Percentiles rank a stretch among this genome's conserved stretches.
phyloP scores from a whole-genome alignment of 2,888 invertebrate genomes.

The Ophraella communa region DNA sequence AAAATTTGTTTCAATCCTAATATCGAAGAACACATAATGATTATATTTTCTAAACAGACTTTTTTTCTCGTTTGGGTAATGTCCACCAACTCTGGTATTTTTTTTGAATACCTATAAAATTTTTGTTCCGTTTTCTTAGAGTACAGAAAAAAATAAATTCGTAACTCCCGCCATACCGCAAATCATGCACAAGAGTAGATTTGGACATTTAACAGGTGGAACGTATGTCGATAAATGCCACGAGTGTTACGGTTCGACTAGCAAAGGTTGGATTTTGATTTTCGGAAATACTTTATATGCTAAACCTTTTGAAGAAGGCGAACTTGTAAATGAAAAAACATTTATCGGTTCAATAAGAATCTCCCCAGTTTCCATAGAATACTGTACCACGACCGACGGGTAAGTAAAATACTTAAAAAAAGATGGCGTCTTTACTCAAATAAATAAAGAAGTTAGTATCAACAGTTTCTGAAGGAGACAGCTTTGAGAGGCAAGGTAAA shows the following conservation, averaged over 20 bases:
- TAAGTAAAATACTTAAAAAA: constrained; percentile 50
- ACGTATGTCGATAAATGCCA: constrained; percentile 62
- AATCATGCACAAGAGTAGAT: constrained; percentile 55
- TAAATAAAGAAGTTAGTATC: too few species aligned
- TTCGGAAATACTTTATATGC: constrained; percentile 63
- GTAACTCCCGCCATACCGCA: constrained; percentile 49
- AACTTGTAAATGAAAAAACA: constrained; percentile 56
- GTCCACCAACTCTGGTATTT: background rate
- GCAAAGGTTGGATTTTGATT: constrained; percentile 61
- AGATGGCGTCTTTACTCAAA: too few species aligned
- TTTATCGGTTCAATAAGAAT: constrained; percentile 64
- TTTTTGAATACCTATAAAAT: too few species aligned
- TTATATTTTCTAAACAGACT: constrained; percentile 57
- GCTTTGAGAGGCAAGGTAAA: too few species aligned
- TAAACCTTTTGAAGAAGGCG: constrained; percentile 49
- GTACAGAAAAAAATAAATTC: constrained; percentile 36
- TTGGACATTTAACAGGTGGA: constrained; percentile 62
- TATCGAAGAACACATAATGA: constrained; percentile 55
- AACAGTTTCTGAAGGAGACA: too few species aligned
- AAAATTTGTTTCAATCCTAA: constrained; percentile 57
- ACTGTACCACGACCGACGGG: constrained; percentile 64
- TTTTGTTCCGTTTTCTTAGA: constrained; percentile 29
- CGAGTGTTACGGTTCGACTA: constrained; percentile 63
- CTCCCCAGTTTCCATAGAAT: constrained; percentile 58
- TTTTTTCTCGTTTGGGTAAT: constrained; percentile 57